phyloP scores from a whole-genome alignment of 2,888 invertebrate species.

The Silvanus unidentatus region DNA sequence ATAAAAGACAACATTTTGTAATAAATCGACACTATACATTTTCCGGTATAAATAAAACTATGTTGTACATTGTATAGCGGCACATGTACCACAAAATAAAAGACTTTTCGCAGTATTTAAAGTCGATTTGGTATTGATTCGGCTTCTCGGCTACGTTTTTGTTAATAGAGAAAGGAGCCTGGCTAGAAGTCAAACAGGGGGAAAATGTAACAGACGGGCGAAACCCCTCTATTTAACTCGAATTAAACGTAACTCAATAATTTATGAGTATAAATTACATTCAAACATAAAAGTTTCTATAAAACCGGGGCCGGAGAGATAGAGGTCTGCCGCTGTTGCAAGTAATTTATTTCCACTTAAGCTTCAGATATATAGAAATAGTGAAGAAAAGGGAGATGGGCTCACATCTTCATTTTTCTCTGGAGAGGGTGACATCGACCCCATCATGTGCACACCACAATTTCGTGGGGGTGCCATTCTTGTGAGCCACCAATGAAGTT shows the following conservation, averaged over 20 bases:
- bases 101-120: too few relatives aligned
- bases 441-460: background rate
- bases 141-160: background rate
- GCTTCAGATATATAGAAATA: slow-evolving; percentile 1
- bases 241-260: slow-evolving; percentile 25
- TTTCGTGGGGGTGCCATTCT: background rate
- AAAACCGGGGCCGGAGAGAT: slow-evolving; percentile 15
- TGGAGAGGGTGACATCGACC: background rate
- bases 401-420: slow-evolving; percentile 4
- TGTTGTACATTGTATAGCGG: too few relatives aligned
- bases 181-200: slow-evolving; percentile 25
- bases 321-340: slow-evolving; percentile 7
- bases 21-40: too few relatives aligned
- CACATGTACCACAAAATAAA: too few relatives aligned
- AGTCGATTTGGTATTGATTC: background rate
- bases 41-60: too few relatives aligned
- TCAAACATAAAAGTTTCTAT: slow-evolving; percentile 24
- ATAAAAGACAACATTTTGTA: too few relatives aligned
- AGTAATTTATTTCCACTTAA: slow-evolving; percentile 25
- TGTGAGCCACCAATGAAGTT: slow-evolving; percentile 1
- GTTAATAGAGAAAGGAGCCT: slow-evolving; percentile 23
- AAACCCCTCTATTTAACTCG: slow-evolving; percentile 11
- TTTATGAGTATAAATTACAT: slow-evolving; percentile 27
- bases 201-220: slow-evolving; percentile 3
- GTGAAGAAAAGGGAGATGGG: slow-evolving; percentile 1